phyloP scores from a whole-genome alignment of 2,888 invertebrate genomes.

The Lutraria lutraria region DNA sequence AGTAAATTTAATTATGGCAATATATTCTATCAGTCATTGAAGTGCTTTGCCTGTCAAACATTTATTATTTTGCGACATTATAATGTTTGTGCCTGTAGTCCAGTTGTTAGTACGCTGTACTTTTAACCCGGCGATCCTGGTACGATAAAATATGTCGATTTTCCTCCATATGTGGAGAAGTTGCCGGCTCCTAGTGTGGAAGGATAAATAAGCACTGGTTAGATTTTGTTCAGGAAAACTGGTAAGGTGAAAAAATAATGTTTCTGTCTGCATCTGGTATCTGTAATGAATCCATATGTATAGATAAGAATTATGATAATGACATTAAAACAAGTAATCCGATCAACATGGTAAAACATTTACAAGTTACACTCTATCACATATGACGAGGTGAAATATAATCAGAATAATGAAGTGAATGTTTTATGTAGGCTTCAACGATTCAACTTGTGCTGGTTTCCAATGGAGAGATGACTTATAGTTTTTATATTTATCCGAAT shows the following conservation, averaged over 20 bases:
- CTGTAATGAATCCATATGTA: too few species aligned
- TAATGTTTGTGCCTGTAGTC: background rate
- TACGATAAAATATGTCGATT: too few species aligned
- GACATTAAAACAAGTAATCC: background rate
- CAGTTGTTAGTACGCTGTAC: too few species aligned
- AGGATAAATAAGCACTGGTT: too few species aligned
- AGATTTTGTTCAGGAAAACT: too few species aligned
- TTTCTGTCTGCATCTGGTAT: too few species aligned
- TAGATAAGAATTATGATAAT: too few species aligned
- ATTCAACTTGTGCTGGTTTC: slow-evolving; percentile 28
- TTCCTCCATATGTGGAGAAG: too few species aligned
- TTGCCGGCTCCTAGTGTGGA: too few species aligned
- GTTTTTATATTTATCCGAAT: slow-evolving; percentile 29
- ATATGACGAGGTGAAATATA: background rate
- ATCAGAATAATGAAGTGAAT: background rate
- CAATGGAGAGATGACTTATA: slow-evolving; percentile 5
- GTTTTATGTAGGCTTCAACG: slow-evolving; percentile 16
- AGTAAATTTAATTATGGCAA: background rate
- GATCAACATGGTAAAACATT: background rate
- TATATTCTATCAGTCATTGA: background rate
- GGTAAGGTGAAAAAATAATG: too few species aligned
- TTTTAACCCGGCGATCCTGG: too few species aligned
- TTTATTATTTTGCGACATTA: background rate
- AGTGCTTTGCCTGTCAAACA: background rate
- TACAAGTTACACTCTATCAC: background rate